Evolutionary conservation across 2,113 vertebrate genomes (phyloP).

Genomic region (Tinamus guttatus): DNA sequence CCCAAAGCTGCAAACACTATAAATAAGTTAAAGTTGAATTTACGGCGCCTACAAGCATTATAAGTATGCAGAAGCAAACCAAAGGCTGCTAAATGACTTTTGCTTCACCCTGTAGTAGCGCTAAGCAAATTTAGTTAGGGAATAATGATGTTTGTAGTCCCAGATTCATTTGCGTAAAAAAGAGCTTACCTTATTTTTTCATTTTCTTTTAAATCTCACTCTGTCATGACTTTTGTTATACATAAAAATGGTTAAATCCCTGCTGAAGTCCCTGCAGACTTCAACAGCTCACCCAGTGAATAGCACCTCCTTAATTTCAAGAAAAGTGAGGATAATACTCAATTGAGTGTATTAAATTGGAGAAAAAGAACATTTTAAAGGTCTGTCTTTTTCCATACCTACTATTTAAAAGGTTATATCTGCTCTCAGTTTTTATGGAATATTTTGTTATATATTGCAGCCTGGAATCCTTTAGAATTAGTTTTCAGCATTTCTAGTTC

Average conservation of each 20-base stretch:
- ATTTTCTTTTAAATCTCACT: background rate
- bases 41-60: conserved; percentile 37
- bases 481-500: background rate
- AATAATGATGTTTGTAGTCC: conserved; percentile 47
- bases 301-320: background rate
- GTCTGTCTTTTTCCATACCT: background rate
- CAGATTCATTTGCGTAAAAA: conserved; percentile 27
- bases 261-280: background rate
- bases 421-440: background rate
- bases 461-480: background rate
- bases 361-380: background rate
- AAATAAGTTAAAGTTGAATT: conserved; percentile 63
- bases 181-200: background rate
- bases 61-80: conserved; percentile 37
- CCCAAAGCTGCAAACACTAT: conserved; percentile 37
- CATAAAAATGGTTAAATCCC: background rate
- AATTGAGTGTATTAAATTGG: background rate
- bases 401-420: background rate
- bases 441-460: background rate
- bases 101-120: conserved; percentile 54
- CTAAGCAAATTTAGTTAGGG: conserved; percentile 55
- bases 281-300: background rate
- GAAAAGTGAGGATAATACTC: background rate
- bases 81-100: conserved; percentile 57
- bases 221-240: background rate